phyloP scores from a whole-genome alignment of 1,140 invertebrate species.

The Galleria mellonella region DNA sequence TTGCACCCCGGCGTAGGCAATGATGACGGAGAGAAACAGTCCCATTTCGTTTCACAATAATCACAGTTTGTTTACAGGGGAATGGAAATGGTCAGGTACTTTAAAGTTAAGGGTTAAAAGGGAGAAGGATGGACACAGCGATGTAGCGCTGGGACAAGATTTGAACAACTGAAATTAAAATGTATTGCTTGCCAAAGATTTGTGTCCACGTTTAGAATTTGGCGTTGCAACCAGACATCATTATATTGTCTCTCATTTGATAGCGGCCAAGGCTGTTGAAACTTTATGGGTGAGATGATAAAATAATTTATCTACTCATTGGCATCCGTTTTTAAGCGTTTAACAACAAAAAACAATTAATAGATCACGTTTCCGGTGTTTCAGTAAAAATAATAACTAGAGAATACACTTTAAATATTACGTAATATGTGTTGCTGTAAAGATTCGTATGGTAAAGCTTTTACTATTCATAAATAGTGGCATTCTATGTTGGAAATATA shows the following conservation, averaged over 20 bases:
- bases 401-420: too few relatives aligned
- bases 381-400: too few relatives aligned
- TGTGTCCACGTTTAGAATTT: conserved; percentile 66
- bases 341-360: too few relatives aligned
- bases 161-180: conserved; percentile 75
- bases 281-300: conserved; percentile 32
- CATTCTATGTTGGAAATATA: too few relatives aligned
- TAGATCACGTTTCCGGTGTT: too few relatives aligned
- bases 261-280: conserved; percentile 28
- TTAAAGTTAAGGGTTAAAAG: conserved; percentile 21
- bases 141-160: conserved; percentile 64
- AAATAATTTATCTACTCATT: conserved; percentile 33
- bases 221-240: conserved; percentile 46
- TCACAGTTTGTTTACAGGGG: conserved; percentile 26
- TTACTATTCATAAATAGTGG: too few relatives aligned
- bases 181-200: conserved; percentile 69
- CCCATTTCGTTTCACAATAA: conserved; percentile 74
- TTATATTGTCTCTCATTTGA: conserved; percentile 36
- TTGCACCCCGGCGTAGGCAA: conserved; percentile 82
- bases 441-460: too few relatives aligned
- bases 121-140: conserved; percentile 53
- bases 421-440: too few relatives aligned
- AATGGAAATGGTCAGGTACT: conserved; percentile 33
- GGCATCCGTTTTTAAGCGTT: conserved; percentile 9
- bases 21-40: conserved; percentile 80